phyloP scores from a whole-genome alignment of 2,888 invertebrate genomes.

The Hylaea fasciaria region DNA sequence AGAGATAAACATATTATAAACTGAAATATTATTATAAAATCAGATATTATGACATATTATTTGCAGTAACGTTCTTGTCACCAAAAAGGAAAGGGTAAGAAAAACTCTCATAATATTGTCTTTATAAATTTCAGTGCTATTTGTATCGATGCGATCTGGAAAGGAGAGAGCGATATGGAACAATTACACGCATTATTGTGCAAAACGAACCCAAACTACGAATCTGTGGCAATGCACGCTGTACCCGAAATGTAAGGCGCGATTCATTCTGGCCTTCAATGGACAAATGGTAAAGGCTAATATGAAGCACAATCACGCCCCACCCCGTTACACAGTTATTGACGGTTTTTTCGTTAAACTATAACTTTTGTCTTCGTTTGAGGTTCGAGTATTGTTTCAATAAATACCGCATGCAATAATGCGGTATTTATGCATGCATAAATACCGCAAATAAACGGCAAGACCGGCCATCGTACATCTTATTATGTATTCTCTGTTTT shows the following conservation, averaged over 20 bases:
- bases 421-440: too few species aligned
- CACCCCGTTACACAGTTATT: slow-evolving; percentile 11
- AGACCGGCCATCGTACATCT: too few species aligned
- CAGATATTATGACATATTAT: too few species aligned
- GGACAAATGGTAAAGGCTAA: slow-evolving; percentile 3
- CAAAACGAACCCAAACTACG: neutral
- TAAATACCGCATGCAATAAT: too few species aligned
- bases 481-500: too few species aligned
- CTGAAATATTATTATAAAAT: too few species aligned
- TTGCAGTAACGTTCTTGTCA: too few species aligned
- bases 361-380: neutral
- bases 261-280: slow-evolving; percentile 3
- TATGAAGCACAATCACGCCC: slow-evolving; percentile 19
- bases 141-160: slow-evolving; percentile 9
- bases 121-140: slow-evolving; percentile 3
- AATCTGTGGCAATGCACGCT: slow-evolving; percentile 17
- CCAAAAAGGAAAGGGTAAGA: too few species aligned
- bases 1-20: too few species aligned
- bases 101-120: too few species aligned
- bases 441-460: too few species aligned
- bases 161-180: slow-evolving; percentile 17
- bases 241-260: slow-evolving; percentile 14
- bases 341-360: slow-evolving; percentile 4
- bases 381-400: too few species aligned
- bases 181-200: slow-evolving; percentile 11